A percentile compares a stretch with the other conserved stretches of the same genome.
These are phyloP conservation scores for Chelonoidis abingdonii DNA, from an alignment of 2,113 vertebrate genomes.

Conservation along the genomic window DNA sequence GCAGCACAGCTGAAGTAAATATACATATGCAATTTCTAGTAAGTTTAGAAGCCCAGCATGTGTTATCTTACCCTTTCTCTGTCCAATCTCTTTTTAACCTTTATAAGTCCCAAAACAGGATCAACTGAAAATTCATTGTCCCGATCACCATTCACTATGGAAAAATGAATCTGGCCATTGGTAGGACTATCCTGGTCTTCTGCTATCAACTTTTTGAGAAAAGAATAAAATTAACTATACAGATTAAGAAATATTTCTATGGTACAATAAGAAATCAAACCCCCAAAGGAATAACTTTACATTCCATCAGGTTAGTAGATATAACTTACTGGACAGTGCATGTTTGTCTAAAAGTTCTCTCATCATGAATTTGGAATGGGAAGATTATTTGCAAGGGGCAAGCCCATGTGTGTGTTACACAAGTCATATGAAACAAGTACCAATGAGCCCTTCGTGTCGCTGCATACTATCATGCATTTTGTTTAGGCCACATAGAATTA, in stretches of 20 bases:
- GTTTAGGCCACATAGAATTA: background rate
- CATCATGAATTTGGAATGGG: background rate
- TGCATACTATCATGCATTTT: background rate
- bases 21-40: conserved; percentile 22
- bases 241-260: background rate
- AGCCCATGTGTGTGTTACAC: background rate
- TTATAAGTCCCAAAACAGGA: conserved; percentile 89
- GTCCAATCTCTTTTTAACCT: conserved; percentile 95
- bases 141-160: conserved; percentile 91
- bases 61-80: conserved; percentile 88
- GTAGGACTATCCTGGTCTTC: conserved; percentile 93
- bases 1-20: background rate
- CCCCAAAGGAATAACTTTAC: background rate
- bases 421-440: background rate
- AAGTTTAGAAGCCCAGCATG: background rate
- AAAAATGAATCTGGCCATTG: conserved; percentile 91
- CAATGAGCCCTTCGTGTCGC: background rate
- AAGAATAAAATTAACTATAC: conserved; percentile 34
- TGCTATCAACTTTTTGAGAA: conserved; percentile 86
- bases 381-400: background rate
- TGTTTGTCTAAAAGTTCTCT: background rate
- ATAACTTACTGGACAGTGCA: background rate
- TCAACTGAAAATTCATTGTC: conserved; percentile 94
- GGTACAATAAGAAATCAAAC: background rate
- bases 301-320: background rate